phyloP scores from a whole-genome alignment of 2,797 vertebrate genomes.

The Phoeniculus purpureus region DNA sequence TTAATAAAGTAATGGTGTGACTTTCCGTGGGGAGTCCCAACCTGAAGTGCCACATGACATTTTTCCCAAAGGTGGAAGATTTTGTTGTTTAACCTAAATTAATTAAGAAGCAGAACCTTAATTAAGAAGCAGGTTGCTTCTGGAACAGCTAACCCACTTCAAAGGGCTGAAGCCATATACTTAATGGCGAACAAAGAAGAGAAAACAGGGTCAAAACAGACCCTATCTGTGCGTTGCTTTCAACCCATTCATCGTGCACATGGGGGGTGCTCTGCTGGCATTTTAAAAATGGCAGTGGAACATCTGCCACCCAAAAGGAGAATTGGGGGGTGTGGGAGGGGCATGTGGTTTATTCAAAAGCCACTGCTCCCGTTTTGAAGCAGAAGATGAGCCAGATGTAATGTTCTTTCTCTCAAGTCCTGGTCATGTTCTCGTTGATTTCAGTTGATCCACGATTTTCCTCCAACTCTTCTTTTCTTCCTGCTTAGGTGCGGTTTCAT shows the following conservation, averaged over 20 bases:
- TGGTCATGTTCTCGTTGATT: neutral
- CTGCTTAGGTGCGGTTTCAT: neutral
- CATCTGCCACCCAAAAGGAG: conserved; percentile 57
- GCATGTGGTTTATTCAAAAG: conserved; percentile 11
- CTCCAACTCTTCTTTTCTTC: neutral
- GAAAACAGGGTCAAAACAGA: conserved; percentile 27
- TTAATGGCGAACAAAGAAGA: conserved; percentile 41
- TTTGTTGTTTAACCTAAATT: neutral
- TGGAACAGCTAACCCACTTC: conserved; percentile 33
- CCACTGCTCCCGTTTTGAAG: neutral
- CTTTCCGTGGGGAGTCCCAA: neutral
- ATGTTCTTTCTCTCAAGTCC: neutral
- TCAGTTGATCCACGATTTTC: neutral
- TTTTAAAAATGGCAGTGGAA: conserved; percentile 37
- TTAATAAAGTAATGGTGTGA: neutral
- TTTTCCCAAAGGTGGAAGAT: conserved; percentile 36
- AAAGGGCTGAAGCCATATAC: conserved; percentile 7
- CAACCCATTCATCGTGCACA: conserved; percentile 10
- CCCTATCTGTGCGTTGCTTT: conserved; percentile 4
- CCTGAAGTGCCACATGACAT: neutral
- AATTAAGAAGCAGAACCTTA: conserved; percentile 49
- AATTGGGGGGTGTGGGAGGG: neutral
- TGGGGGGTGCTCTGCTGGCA: conserved; percentile 32
- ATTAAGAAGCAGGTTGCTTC: conserved; percentile 52
- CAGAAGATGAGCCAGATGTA: conserved; percentile 37